Conservation (phyloP, 2,797 vertebrate genomes). For the Spinus olivaceus region DNA sequence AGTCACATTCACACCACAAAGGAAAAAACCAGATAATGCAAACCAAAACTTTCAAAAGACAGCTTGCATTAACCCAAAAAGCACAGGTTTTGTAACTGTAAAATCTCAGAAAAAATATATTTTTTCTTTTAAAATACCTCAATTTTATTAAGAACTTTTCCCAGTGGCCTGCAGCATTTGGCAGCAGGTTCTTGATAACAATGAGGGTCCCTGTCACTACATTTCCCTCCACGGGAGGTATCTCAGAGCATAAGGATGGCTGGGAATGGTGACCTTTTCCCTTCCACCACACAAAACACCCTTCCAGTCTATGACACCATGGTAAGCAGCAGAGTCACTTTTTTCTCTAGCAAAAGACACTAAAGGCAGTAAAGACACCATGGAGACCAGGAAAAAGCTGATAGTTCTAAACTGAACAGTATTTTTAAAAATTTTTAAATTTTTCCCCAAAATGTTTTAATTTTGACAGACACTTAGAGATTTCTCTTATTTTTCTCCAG, state of each 20-base stretch:
- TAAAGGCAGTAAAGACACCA: neutral
- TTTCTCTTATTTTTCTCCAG: neutral
- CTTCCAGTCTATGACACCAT: neutral
- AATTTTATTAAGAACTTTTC: neutral
- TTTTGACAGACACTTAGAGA: neutral
- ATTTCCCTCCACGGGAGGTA: neutral
- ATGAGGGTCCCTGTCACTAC: rapidly evolving
- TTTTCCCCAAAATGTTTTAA: neutral
- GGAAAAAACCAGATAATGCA: neutral
- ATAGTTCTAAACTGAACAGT: neutral
- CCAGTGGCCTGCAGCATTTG: neutral
- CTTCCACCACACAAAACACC: neutral
- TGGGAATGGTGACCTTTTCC: neutral
- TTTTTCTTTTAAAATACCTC: neutral
- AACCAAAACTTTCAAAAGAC: neutral
- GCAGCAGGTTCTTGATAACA: neutral
- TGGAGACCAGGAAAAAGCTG: rapidly evolving
- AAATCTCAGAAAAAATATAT: neutral
- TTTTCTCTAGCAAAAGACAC: neutral
- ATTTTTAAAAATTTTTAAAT: neutral
- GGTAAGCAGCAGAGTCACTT: neutral
- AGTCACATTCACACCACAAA: neutral
- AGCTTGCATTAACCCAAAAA: neutral
- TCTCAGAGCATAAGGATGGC: neutral
- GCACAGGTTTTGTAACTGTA: neutral